phyloP scores from a whole-genome alignment of 1,140 invertebrate species.

The Paralvinella palmiformis region DNA sequence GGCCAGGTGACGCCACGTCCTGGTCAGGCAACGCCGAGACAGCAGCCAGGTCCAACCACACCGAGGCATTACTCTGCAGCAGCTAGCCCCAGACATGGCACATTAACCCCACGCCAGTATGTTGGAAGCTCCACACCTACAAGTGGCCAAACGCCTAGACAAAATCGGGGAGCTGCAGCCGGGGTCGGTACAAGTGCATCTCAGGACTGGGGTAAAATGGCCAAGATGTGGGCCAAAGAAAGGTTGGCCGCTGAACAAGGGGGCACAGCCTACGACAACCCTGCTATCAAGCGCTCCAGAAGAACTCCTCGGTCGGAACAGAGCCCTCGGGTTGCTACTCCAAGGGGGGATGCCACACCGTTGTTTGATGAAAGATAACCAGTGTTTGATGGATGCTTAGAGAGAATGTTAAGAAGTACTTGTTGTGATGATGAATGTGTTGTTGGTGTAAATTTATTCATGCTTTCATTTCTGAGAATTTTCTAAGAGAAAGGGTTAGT shows the following conservation, averaged over 20 bases:
- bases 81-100: too few relatives aligned
- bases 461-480: too few relatives aligned
- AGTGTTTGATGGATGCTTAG: background rate
- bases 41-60: background rate
- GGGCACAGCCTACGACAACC: too few relatives aligned
- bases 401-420: background rate
- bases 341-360: background rate
- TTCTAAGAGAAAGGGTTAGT: too few relatives aligned
- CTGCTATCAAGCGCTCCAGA: too few relatives aligned
- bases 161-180: too few relatives aligned
- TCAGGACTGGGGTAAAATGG: constrained; percentile 5
- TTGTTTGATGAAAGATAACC: constrained; percentile 4
- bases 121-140: background rate
- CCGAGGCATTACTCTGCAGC: too few relatives aligned
- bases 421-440: background rate
- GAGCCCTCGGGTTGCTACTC: background rate
- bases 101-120: too few relatives aligned
- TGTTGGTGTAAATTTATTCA: too few relatives aligned
- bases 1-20: background rate
- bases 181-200: too few relatives aligned
- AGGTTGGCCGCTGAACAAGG: background rate
- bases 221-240: constrained; percentile 5
- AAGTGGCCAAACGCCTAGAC: background rate
- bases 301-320: background rate
- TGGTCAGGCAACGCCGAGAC: background rate